Base-by-base conservation (phyloP, 2,888 invertebrate species). In the Litoditis marina region DNA sequence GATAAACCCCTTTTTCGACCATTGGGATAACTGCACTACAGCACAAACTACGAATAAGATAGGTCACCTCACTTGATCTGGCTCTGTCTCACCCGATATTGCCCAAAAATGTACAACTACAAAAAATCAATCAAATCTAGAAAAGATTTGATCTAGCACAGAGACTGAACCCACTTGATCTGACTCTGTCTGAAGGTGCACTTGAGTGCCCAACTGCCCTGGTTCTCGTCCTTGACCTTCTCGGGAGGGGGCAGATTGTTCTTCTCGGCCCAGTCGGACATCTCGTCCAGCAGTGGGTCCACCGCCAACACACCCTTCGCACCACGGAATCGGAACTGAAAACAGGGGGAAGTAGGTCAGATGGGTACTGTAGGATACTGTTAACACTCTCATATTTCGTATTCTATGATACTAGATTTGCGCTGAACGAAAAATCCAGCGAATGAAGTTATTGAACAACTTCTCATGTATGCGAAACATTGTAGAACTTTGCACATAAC, bases 281-380 rank as follows among this genome's bases (percentile, higher is more conserved):
- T 36, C 4, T 71, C 66, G 47, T 81, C 80, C 28, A 82, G 58
- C 27, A 63, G 52, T 8, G 73, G 72, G 53, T 83, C 77, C 6
- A 82, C 68, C 1, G 76, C 64, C 13, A 81, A 70, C 7, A 83
- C 78, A 28, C 82, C 82, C 59, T 82, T 82, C 69, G 69, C 79
- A 39, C 82, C 82, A 42, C 78, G 78, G 59, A 78, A 80, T 22
- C 82, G 78, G 52, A 83, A 76, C 76, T 79, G 63, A 55, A 68
- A 56, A 54, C 16, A 22, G 13, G 30, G 27, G 47, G n/a, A 36
- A 36, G 39, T 36, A 11, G 39, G 39, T 36, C 13, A 36, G 39
- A 36, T 11, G 13, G n/a, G n/a, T n/a, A n/a, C n/a, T n/a, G n/a
- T n/a, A n/a, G n/a, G n/a, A n/a, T n/a, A 39, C 39, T 39, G 11